Base-by-base conservation (phyloP, 35 echinoderm and acorn worm genomes). In the Lytechinus pictus region DNA sequence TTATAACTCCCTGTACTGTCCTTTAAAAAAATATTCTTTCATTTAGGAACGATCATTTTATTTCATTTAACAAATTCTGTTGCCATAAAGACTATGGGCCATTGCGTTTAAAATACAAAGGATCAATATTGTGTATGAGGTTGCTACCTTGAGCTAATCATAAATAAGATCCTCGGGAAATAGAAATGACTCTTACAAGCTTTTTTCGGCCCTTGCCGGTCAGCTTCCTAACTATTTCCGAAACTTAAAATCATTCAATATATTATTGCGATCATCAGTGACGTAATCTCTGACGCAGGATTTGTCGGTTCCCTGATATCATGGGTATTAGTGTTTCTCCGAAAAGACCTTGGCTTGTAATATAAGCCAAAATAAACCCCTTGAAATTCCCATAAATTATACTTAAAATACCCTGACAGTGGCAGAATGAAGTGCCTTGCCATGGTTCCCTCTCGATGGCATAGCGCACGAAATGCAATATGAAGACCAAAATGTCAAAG, bases 341-440 rank as follows among this genome's bases (percentile, higher is more conserved):
- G 66, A 79, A 79, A 79, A 79, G 66, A 24, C 66, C 66, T 24
- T 24, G 66, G 6, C 66, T 79, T 79, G 66, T 79, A 79, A 79
- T 24, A 79, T n/a, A 24, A 79, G 66, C 66, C 66, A 79, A 79
- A 14, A 79, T 79, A 79, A 79, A 79, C 66, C 66, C 33, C 66
- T 79, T 79, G 66, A 79, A 79, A 79, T 79, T 79, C 66, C 66
- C 66, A 79, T 79, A 79, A 79, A 79, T 79, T 79, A 7, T 79
- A 79, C 14, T 79, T 79, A 79, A 24, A 8, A 5, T 79, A 79
- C 19, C 66, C 21, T 19, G 19, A n/a, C 66, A 79, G 66, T 16
- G n/a, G 66, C 66, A 3, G n/a, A 79, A 79, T 79, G 66, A 79
- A 79, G 66, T 79, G 66, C 66, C 66, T 24, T 16, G 66, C 12